Base-by-base conservation (phyloP, 53 echinoderm and acorn worm genomes). In the Zoroaster sp. region DNA sequence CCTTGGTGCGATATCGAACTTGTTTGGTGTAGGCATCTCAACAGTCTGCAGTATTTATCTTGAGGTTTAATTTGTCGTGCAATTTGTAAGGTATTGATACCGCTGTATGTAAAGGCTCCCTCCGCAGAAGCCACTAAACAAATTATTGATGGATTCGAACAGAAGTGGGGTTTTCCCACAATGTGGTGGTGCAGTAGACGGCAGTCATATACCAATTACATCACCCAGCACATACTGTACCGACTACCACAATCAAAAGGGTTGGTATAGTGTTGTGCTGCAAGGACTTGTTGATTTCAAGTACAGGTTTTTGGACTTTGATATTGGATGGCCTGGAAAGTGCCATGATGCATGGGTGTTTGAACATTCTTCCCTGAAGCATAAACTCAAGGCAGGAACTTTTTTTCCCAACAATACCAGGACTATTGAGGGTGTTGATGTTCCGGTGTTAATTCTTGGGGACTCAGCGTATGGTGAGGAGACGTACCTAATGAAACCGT, bases 291-390 rank as follows among this genome's bases (percentile, higher is more conserved):
- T 52, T 4, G 52, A 52, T 52, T 52, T 4, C 11, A 52, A 52
- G 52, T 52, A 52, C 52, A 52, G 5, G 52, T 52, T 52, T 52
- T 52, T 52, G 52, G 52, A 52, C n/a, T 52, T 52, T 52, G 52
- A 52, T 5, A 52, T 52, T 52, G 52, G 52, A 52, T 52, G 65
- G 36, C 63, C 65, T 5, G 80, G 80, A 23, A 33, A 54, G 28
- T 80, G 80, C 63, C 80, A 63, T 23, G 80, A 80, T 55, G 32
- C 46, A 33, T 80, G 80, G 80, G 80, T 80, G n/a, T 80, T 80
- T 35, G 63, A 80, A 1, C 80, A 80, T 35, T 80, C 80, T 3
- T 36, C 54, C 4, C n/a, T 80, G 23, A 65, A 23, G 23, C 8
- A 65, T 11, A 80, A 54, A 28, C 35, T 80, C 11, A 23, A 54